Percentiles rank a stretch among this genome's conserved stretches.
Evolutionary conservation across 2,113 vertebrate genomes (phyloP).

Genomic region (Caranx melampygus): DNA sequence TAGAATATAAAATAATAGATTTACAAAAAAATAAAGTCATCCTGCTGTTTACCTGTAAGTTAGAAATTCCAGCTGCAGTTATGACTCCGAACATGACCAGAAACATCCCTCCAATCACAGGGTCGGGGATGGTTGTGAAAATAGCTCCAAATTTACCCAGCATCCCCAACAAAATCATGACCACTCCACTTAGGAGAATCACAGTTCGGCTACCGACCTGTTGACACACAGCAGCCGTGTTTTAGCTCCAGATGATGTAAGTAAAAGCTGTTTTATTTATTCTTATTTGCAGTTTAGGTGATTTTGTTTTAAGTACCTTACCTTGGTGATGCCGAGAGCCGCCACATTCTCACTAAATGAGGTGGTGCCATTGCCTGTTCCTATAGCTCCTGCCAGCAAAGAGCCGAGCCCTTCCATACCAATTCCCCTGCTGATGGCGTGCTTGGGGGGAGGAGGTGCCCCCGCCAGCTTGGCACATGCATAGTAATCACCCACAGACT

Average conservation of each 20-base stretch:
- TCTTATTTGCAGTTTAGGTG: not conserved
- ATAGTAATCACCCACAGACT: constrained; percentile 94
- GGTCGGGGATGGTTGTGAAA: constrained; percentile 91
- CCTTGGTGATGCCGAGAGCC: constrained; percentile 93
- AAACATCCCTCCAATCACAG: constrained; percentile 94
- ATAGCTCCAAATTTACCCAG: constrained; percentile 91
- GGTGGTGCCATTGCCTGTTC: constrained; percentile 93
- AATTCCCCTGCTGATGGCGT: constrained; percentile 92
- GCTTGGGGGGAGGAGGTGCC: constrained; percentile 89
- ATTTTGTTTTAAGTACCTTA: constrained; percentile 61
- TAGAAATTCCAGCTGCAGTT: constrained; percentile 89
- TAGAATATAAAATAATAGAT: not conserved
- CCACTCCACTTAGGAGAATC: constrained; percentile 85
- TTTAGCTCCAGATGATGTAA: too few relatives aligned
- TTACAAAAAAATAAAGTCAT: not conserved
- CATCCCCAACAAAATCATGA: constrained; percentile 91
- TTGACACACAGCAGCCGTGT: constrained; percentile 3
- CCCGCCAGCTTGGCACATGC: constrained; percentile 91
- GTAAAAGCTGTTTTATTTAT: not conserved
- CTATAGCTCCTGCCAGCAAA: constrained; percentile 92
- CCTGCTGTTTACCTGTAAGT: constrained; percentile 87
- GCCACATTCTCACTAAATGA: constrained; percentile 96
- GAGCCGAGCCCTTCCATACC: constrained; percentile 92
- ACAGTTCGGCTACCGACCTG: constrained; percentile 95
- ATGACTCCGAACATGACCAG: constrained; percentile 96